A percentile compares a stretch with the other conserved stretches of the same genome.
phyloP scores from a whole-genome alignment of 2,888 invertebrate genomes.

The Chesias legatella region DNA sequence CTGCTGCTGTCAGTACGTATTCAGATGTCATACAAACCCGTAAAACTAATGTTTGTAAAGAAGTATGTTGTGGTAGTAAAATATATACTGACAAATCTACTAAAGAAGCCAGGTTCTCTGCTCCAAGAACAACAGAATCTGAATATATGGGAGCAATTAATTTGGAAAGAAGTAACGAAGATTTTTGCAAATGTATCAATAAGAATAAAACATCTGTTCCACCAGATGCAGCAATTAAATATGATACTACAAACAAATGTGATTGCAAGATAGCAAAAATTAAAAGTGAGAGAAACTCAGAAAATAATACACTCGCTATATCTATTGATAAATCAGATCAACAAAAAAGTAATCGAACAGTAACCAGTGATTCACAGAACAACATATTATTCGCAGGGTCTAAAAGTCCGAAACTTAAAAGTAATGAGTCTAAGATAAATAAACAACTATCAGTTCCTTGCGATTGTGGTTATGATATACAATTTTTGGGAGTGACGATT shows the following conservation, averaged over 20 bases:
- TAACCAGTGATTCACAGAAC: neutral
- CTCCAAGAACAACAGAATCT: conserved; percentile 41
- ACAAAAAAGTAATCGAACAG: conserved; percentile 3
- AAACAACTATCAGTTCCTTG: conserved; percentile 23
- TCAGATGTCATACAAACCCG: too few species aligned
- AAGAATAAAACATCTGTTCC: conserved; percentile 8
- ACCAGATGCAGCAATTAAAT: conserved; percentile 28
- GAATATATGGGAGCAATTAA: conserved; percentile 58
- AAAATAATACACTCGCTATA: neutral
- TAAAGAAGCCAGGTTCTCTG: neutral
- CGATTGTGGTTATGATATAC: conserved; percentile 49
- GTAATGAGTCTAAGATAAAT: conserved; percentile 1
- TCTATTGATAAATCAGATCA: neutral
- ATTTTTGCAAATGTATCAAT: conserved; percentile 37
- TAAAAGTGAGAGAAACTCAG: conserved; percentile 5
- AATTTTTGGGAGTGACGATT: conserved; percentile 66
- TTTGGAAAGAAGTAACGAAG: conserved; percentile 58
- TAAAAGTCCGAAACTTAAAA: conserved; percentile 18
- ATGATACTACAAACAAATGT: conserved; percentile 36
- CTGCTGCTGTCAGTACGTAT: too few species aligned
- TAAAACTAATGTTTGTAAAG: conserved; percentile 1
- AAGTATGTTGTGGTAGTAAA: conserved; percentile 1
- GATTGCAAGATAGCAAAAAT: conserved; percentile 27
- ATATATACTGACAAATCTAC: neutral
- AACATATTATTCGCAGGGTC: conserved; percentile 1